Conservation (phyloP, 2,797 vertebrate genomes). For the Takifugu rubripes region DNA sequence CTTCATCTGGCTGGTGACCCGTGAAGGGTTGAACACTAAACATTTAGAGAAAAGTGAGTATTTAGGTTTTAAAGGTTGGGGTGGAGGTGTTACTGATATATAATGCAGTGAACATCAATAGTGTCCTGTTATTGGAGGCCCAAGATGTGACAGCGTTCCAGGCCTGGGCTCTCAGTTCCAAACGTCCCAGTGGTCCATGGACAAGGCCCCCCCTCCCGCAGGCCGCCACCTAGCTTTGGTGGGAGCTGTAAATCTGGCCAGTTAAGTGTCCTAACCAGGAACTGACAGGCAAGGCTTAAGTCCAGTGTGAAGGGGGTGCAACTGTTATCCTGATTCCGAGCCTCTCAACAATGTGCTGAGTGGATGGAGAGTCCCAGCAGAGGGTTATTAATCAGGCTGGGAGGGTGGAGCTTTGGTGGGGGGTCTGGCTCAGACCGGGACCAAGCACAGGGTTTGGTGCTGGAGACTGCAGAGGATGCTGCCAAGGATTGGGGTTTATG, state of each 20-base stretch:
- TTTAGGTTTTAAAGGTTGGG: too few relatives aligned
- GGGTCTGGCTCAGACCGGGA: slow-evolving; percentile 16
- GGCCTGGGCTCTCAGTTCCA: slow-evolving; percentile 41
- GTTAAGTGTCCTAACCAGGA: slow-evolving; percentile 80
- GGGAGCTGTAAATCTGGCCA: slow-evolving; percentile 84
- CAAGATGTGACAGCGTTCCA: slow-evolving; percentile 26
- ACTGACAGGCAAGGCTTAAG: slow-evolving; percentile 82
- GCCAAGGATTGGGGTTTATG: slow-evolving; percentile 68
- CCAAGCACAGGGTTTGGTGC: slow-evolving; percentile 35
- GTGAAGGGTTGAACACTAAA: too few relatives aligned
- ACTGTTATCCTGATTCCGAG: slow-evolving; percentile 83
- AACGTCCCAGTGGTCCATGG: slow-evolving; percentile 42
- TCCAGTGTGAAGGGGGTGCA: slow-evolving; percentile 79
- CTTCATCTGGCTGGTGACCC: slow-evolving; percentile 4
- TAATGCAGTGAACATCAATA: not conserved
- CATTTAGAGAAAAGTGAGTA: too few relatives aligned
- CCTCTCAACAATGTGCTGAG: slow-evolving; percentile 80
- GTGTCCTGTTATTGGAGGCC: too few relatives aligned
- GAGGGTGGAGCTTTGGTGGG: slow-evolving; percentile 41
- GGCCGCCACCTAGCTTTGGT: slow-evolving; percentile 70
- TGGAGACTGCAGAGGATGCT: slow-evolving; percentile 42
- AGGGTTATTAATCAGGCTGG: slow-evolving; percentile 80
- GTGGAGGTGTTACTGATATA: not conserved
- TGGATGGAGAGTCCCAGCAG: slow-evolving; percentile 76
- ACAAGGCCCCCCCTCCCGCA: slow-evolving; percentile 43